phyloP scores from a whole-genome alignment of 92 coral and sea anemone species.

The Zoanthus sansibaricus region DNA sequence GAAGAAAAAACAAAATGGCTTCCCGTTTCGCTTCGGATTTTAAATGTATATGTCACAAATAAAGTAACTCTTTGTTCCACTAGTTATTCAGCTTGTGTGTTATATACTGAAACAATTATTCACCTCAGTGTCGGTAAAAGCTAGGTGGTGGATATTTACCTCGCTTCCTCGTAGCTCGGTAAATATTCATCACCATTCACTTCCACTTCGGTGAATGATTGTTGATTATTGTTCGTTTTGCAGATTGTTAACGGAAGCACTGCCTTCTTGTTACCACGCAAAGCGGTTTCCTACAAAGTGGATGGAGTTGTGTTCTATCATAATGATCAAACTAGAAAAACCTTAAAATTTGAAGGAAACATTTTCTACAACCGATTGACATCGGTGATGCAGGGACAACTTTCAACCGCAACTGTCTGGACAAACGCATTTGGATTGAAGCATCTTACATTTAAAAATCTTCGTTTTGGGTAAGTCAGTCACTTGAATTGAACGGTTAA shows the following conservation, averaged over 20 bases:
- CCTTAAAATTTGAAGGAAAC: slow-evolving; percentile 71
- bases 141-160: too few relatives aligned
- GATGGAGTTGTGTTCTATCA: slow-evolving; percentile 65
- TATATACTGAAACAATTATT: too few relatives aligned
- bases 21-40: too few relatives aligned
- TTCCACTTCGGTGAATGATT: too few relatives aligned
- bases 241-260: slow-evolving; percentile 75
- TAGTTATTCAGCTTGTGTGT: too few relatives aligned
- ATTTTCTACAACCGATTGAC: slow-evolving; percentile 62
- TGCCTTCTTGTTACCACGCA: slow-evolving; percentile 55
- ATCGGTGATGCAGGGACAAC: slow-evolving; percentile 69
- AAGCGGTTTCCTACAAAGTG: slow-evolving; percentile 58
- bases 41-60: too few relatives aligned
- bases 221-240: background rate
- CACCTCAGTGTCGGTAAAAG: too few relatives aligned
- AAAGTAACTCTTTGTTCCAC: too few relatives aligned
- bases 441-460: slow-evolving; percentile 73
- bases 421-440: slow-evolving; percentile 81
- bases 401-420: slow-evolving; percentile 80
- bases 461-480: slow-evolving; percentile 70
- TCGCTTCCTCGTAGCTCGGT: too few relatives aligned
- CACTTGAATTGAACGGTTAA: background rate
- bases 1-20: too few relatives aligned
- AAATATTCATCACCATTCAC: too few relatives aligned
- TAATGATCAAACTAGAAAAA: slow-evolving; percentile 39